phyloP scores from a whole-genome alignment of 2,888 invertebrate genomes.

The Drosophila nigricruria region DNA sequence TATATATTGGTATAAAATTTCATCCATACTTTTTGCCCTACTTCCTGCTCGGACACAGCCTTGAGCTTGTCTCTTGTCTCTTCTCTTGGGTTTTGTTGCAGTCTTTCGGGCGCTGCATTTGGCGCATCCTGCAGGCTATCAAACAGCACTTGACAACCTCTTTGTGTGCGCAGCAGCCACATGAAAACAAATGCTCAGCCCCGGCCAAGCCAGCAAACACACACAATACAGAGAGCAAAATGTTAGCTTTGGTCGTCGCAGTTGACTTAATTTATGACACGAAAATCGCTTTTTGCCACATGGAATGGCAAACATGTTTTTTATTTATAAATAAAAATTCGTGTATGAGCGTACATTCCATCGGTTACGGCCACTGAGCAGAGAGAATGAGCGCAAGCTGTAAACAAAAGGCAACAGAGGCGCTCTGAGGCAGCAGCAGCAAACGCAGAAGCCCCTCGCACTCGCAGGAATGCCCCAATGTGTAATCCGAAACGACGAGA shows the following conservation, averaged over 20 bases:
- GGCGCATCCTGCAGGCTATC: conserved; percentile 15
- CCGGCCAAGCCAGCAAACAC: neutral
- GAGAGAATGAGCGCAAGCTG: conserved; percentile 34
- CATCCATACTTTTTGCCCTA: neutral
- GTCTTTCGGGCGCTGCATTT: neutral
- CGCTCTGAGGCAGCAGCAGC: neutral
- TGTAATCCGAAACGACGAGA: conserved; percentile 22
- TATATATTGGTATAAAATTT: neutral
- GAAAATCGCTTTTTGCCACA: conserved; percentile 30
- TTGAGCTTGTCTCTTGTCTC: conserved; percentile 1
- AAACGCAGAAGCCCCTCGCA: neutral
- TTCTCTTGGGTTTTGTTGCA: neutral
- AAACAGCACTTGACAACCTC: conserved; percentile 21
- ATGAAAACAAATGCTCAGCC: conserved; percentile 19
- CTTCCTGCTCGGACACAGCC: neutral
- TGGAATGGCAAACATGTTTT: conserved; percentile 12
- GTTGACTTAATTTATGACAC: conserved; percentile 62
- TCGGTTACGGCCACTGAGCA: conserved; percentile 54
- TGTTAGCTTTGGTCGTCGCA: conserved; percentile 31
- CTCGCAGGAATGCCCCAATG: conserved; percentile 1
- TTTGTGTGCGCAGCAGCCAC: conserved; percentile 21
- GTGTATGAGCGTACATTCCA: conserved; percentile 39
- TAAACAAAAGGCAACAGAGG: conserved; percentile 21
- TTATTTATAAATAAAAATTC: conserved; percentile 21
- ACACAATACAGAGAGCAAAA: neutral